phyloP scores from a whole-genome alignment of 2,888 invertebrate species.

The Perizoma flavofasciatum region DNA sequence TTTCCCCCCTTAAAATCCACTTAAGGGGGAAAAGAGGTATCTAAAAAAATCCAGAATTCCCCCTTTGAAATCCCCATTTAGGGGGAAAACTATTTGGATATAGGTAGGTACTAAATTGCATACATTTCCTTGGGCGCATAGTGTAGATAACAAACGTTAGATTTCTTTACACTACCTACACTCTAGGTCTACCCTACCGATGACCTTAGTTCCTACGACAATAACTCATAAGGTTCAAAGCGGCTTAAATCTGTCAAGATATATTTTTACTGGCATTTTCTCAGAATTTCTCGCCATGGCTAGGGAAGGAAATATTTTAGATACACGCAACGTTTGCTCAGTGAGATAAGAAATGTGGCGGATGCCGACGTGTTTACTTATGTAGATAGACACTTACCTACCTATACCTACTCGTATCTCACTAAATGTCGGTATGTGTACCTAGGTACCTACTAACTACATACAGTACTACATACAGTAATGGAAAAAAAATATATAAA shows the following conservation, averaged over 20 bases:
- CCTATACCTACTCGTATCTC: constrained; percentile 2
- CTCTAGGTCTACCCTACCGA: neutral
- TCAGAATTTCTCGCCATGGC: constrained; percentile 62
- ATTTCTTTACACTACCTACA: no score
- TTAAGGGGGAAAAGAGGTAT: no score
- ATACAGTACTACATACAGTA: no score
- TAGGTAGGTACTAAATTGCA: no score
- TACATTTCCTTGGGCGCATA: no score
- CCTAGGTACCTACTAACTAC: constrained; percentile 1
- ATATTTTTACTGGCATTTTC: constrained; percentile 45
- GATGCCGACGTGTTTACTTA: constrained; percentile 65
- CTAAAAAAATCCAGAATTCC: no score
- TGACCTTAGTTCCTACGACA: constrained; percentile 9
- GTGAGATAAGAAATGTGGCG: constrained; percentile 73
- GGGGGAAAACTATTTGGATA: no score
- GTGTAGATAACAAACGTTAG: no score
- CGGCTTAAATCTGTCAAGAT: constrained; percentile 24
- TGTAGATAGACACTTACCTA: constrained; percentile 33
- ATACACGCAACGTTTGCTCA: constrained; percentile 68
- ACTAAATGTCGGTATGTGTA: constrained; percentile 13
- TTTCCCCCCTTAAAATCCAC: no score
- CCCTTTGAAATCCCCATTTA: no score
- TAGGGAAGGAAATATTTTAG: constrained; percentile 78
- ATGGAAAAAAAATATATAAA: no score
- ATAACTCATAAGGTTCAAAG: constrained; percentile 25